Evolutionary conservation across 30 jellyfish, hydroid and myxozoan genomes (phyloP), one percentile per base, ranked within the genome.

Genomic region (Hydra vulgaris): DNA sequence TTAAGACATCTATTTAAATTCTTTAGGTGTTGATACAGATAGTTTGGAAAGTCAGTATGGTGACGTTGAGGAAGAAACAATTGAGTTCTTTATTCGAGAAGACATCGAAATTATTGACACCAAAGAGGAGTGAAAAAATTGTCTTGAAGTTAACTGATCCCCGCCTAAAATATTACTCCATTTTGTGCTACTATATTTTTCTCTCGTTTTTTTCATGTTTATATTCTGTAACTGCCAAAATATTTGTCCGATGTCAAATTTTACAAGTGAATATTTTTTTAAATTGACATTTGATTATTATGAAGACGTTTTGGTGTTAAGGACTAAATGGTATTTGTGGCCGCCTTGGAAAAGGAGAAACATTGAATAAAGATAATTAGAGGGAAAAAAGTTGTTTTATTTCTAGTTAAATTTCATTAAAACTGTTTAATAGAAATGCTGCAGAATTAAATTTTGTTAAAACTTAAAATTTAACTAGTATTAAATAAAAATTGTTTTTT

Each of bases 41-140:
- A 72, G 83, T 24, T 54, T 82, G 78, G 83, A 91, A 54, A 72
- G 86, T 81, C 72, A 71, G 25, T 89, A 90, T 82, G 82, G 85
- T 12, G 97, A 91, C 73, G 80, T 86, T 67, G 96, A 86, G 26
- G 97, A 91, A 56, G 97, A 91, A 68, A 86, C 95, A 0, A 79
- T 91, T 76, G 97, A 91, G 81, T 91, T 91, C 83, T 91, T 91
- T 84, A 83, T 91, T 82, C 89, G 85, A 55, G 97, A 91, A 83
- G 97, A 91, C 79, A 83, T 54, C 78, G 96, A 91, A 78, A 78
- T 91, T n/a, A 61, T 87, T 0, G 95, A 73, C 89, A 86, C 81
- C 26, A 21, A 27, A 27, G 76, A 84, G 83, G 90, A 89, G 95
- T 80, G 66, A 77, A 21, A 75, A 53, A 87, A 54, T 12, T 53